Base-by-base conservation (phyloP, 37 sponge, comb jelly and placozoan genomes). In the Halichondria panicea region DNA sequence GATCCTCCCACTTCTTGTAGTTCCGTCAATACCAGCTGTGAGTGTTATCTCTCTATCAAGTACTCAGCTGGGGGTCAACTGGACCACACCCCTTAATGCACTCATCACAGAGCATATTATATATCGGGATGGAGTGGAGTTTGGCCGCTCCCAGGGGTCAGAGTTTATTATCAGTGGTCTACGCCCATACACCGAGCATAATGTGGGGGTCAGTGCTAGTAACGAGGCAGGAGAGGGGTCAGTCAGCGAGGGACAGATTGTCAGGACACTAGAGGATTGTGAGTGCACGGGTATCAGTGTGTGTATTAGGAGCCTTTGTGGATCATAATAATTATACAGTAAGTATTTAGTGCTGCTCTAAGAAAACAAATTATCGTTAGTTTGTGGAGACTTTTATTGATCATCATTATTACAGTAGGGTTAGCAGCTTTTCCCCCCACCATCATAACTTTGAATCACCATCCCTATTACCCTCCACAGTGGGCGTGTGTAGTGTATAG, bases 141-240 rank as follows among this genome's bases (percentile, higher is more conserved):
- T 12, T n/a, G 25, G 27, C 6, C 6, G 6, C 15, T 7, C 60
- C 12, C 7, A 58, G 12, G n/a, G 6, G 27, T n/a, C 8, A 7
- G 27, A 22, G 25, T 38, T 42, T 34, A 52, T 35, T 7, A 44
- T 70, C 53, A 19, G 2, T 7, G 71, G 71, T 9, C 53, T 70
- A 12, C 56, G 43, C 12, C 74, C 74, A 37, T 55, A 13, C 60
- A 73, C 74, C 60, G 13, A 30, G 15, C 58, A 73, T 60, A 41
- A 7, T 6, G 18, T 31, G 28, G 8, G 19, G 24, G 42, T 73
- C 11, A 24, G 43, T 31, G 74, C 74, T 21, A 11, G 13, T 24
- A 73, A 56, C 60, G 37, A 1, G 2, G 31, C 5, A 3, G 72
- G 72, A 53, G 32, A 21, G 21, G 72, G 72, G 32, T 21, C 72